Conservation (phyloP, 2,113 vertebrate species). For the Diadophis punctatus region DNA sequence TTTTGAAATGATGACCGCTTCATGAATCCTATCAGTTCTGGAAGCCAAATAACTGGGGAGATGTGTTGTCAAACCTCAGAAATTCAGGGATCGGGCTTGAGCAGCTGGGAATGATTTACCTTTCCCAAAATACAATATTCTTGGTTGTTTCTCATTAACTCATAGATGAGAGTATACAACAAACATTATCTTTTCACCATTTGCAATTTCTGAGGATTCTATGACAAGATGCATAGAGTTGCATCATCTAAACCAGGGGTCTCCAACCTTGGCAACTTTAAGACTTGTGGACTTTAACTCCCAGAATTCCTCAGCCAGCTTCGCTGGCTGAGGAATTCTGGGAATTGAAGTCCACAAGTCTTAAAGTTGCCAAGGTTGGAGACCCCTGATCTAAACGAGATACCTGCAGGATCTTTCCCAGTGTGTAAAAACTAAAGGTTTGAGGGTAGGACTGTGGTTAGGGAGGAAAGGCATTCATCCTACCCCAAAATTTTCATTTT, state of each 20-base stretch:
- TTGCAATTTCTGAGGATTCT: background rate
- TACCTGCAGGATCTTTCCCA: background rate
- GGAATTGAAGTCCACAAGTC: no score
- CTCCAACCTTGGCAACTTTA: no score
- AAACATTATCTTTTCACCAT: background rate
- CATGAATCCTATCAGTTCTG: background rate
- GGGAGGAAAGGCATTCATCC: background rate
- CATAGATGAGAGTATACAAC: no score
- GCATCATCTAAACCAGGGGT: background rate
- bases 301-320: no score
- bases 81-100: background rate
- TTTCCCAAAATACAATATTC: background rate
- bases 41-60: background rate
- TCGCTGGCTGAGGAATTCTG: no score
- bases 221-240: background rate
- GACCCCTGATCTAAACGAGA: background rate
- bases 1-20: background rate
- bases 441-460: no score
- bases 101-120: background rate
- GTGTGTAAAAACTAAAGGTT: background rate
- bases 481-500: background rate
- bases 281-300: no score
- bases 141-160: background rate
- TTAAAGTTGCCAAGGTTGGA: no score
- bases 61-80: background rate